Evolutionary conservation across 2,113 vertebrate species (phyloP).

Genomic region (Alouatta palliata): DNA sequence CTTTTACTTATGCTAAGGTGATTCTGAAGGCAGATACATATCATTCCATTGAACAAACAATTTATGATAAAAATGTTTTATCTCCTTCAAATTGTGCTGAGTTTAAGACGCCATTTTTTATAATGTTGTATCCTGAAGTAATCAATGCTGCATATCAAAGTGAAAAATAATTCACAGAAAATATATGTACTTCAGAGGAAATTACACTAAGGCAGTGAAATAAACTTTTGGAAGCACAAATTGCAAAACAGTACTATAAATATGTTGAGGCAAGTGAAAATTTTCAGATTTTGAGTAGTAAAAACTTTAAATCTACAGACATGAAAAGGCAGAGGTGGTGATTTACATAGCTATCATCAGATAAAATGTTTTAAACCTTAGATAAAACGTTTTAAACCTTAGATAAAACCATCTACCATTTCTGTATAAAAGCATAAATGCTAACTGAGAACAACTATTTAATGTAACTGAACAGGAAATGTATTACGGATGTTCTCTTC

Average conservation of each 20-base stretch:
- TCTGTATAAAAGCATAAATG: background rate
- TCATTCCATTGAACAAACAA: background rate
- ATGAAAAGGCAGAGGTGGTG: background rate
- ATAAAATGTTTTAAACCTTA: background rate
- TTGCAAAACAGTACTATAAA: background rate
- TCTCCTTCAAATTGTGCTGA: background rate
- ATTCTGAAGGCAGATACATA: background rate
- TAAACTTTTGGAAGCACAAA: background rate
- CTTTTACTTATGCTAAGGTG: background rate
- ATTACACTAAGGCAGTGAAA: background rate
- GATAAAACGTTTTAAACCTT: background rate
- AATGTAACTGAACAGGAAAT: background rate
- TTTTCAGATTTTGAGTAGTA: background rate
- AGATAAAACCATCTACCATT: background rate
- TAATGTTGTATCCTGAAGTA: background rate
- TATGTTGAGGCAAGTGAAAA: background rate
- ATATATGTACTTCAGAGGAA: background rate
- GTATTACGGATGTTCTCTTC: background rate
- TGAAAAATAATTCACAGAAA: background rate
- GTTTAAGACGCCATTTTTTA: background rate
- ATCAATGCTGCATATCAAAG: background rate
- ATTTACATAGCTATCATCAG: too few species aligned
- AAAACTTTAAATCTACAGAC: background rate
- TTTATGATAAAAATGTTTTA: conserved; percentile 11
- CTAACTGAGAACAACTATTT: background rate